phyloP scores from a whole-genome alignment of 2,888 invertebrate genomes.

The Lochmaea crataegi region DNA sequence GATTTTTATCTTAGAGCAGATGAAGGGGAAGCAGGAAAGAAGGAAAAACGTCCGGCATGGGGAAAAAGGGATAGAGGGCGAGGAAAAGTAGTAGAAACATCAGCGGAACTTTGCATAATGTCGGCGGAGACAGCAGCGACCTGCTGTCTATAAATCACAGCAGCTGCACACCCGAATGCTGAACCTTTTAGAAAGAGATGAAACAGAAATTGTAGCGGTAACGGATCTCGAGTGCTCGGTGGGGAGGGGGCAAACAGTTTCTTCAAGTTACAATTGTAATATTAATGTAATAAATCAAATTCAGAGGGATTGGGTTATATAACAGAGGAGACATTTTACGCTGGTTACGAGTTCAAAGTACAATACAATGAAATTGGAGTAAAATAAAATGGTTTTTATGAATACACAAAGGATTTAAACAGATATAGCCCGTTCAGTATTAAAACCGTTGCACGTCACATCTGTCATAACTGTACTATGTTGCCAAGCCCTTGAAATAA shows the following conservation, averaged over 20 bases:
- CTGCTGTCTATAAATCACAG: constrained; percentile 64
- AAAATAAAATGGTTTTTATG: not conserved
- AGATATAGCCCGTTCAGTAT: no score
- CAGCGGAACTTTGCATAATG: constrained; percentile 66
- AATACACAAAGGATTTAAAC: not conserved
- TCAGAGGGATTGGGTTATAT: constrained; percentile 1
- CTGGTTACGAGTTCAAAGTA: not conserved
- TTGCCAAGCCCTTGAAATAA: no score
- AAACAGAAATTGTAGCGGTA: constrained; percentile 15
- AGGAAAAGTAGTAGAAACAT: constrained; percentile 59
- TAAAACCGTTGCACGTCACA: no score
- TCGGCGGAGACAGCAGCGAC: constrained; percentile 64
- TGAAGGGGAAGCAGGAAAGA: constrained; percentile 57
- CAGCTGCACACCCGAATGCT: constrained; percentile 53
- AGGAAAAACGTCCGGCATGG: constrained; percentile 43
- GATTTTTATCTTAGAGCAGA: constrained; percentile 40
- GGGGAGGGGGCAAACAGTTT: constrained; percentile 7
- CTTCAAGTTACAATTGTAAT: constrained; percentile 20
- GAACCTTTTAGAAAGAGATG: constrained; percentile 21
- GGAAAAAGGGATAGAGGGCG: constrained; percentile 48
- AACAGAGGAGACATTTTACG: not conserved
- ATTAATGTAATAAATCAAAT: constrained; percentile 16
- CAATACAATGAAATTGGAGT: not conserved
- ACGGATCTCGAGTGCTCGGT: not conserved
- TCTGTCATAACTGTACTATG: no score